These are phyloP conservation scores for Pterophyllum scalare DNA, from an alignment of 2,113 vertebrate genomes.

Conservation along the genomic window DNA sequence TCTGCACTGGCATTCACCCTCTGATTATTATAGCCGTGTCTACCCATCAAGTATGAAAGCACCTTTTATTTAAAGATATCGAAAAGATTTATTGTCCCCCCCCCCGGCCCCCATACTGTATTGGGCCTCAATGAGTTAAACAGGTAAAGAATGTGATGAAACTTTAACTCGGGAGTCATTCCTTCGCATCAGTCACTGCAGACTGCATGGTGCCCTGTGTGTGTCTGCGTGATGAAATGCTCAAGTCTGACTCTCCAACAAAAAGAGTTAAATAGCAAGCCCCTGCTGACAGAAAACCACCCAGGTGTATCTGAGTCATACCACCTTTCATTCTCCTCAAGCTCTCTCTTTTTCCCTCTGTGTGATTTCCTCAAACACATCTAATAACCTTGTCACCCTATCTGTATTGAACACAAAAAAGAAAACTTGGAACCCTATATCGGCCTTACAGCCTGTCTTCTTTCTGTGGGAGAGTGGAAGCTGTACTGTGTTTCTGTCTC, in stretches of 20 bases:
- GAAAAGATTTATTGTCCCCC: too few relatives aligned
- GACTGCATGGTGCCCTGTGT: conserved; percentile 11
- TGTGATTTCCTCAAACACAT: conserved; percentile 16
- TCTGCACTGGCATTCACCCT: conserved; percentile 9
- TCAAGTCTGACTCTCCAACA: neutral
- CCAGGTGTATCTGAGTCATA: conserved; percentile 46
- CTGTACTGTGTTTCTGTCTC: conserved; percentile 60
- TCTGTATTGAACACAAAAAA: conserved; percentile 13
- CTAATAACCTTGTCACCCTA: neutral
- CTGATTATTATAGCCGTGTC: neutral
- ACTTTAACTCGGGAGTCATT: neutral
- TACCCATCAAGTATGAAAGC: neutral
- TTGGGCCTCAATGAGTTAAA: neutral
- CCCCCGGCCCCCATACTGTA: neutral
- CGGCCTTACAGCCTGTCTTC: conserved; percentile 22
- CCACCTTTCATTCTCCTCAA: conserved; percentile 12
- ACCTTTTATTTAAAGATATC: neutral
- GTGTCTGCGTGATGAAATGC: conserved; percentile 20
- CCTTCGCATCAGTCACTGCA: conserved; percentile 10
- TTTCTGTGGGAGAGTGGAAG: conserved; percentile 35
- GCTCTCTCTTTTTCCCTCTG: neutral
- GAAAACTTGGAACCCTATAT: conserved; percentile 11
- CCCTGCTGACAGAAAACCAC: conserved; percentile 11
- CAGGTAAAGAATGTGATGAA: conserved; percentile 12
- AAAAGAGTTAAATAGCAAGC: conserved; percentile 15